These are phyloP conservation scores for Neogobius melanostomus DNA, from an alignment of 2,113 vertebrate species.

Conservation along the genomic window DNA sequence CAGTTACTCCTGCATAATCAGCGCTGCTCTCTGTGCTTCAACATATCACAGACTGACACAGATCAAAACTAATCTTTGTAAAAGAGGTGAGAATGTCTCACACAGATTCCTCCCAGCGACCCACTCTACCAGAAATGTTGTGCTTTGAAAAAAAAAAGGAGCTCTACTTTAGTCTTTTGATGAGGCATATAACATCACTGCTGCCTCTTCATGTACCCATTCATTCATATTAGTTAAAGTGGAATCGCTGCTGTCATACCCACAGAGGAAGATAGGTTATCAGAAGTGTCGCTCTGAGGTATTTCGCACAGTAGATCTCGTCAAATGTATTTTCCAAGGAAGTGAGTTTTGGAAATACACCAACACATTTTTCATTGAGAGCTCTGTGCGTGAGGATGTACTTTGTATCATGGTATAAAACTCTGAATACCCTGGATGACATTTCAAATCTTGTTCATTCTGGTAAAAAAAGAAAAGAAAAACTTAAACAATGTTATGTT, in stretches of 20 bases:
- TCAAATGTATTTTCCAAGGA: conserved; percentile 60
- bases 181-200: conserved; percentile 57
- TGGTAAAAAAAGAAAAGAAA: conserved; percentile 13
- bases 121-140: conserved; percentile 54
- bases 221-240: conserved; percentile 64
- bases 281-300: conserved; percentile 55
- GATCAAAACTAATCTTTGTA: conserved; percentile 55
- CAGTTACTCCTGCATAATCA: conserved; percentile 31
- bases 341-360: conserved; percentile 53
- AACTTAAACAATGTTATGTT: conserved; percentile 37
- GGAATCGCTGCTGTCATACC: conserved; percentile 52
- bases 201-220: conserved; percentile 57
- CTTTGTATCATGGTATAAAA: conserved; percentile 37
- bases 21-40: conserved; percentile 39
- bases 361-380: conserved; percentile 39
- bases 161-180: conserved; percentile 58
- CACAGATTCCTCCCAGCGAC: conserved; percentile 53
- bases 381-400: conserved; percentile 40
- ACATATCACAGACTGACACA: conserved; percentile 46
- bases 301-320: conserved; percentile 47
- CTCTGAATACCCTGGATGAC: conserved; percentile 27
- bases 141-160: conserved; percentile 25
- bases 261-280: conserved; percentile 62
- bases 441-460: conserved; percentile 40
- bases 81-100: conserved; percentile 42